Base-by-base conservation (phyloP, 2,797 vertebrate genomes). In the Eleutherodactylus coqui region DNA sequence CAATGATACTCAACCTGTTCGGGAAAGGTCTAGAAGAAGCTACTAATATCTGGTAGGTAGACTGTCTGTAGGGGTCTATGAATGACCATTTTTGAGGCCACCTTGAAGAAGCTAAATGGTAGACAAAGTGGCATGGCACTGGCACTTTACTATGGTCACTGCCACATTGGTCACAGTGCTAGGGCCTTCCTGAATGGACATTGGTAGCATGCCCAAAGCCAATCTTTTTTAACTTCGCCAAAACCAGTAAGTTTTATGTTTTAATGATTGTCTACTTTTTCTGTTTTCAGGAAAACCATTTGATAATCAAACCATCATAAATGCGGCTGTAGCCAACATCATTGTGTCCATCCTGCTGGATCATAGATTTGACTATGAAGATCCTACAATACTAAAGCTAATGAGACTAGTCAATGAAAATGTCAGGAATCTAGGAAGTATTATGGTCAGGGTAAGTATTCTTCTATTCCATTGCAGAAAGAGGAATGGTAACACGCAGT, bases 261-360 rank as follows among this genome's bases (percentile, higher is more conserved):
- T 62, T n/a, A 13, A 8, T 32, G 11, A 49, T 21, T 67, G 3
- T 69, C 34, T 21, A 2, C 36, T 41, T 69, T 17, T 47, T 55
- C 1, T 27, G 29, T 82, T 75, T 24, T 8, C 27, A 92, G 91
- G 90, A 83, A 88, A 89, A n/a, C 90, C 91, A 5, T 62, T 92
- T 0, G 88, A 92, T 0, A 21, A 0, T 38, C 84, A 55, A 4
- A 89, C 60, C 47, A 82, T 85, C 0, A 83, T 91, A 19, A 90
- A 88, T n/a, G 83, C 67, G 32, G 90, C 91, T 16, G 88, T 91
- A 67, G 90, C 90, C 75, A 92, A 92, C 10, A 91, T 92, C 49
- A 92, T 92, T 41, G 91, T 91, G 16, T 89, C 89, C 17, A 89
- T 92, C 43, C 29, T 92, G 80, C 36, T 92, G 67, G 90, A 90